phyloP scores from a whole-genome alignment of 2,113 vertebrate species.

The Nesogale talazaci region DNA sequence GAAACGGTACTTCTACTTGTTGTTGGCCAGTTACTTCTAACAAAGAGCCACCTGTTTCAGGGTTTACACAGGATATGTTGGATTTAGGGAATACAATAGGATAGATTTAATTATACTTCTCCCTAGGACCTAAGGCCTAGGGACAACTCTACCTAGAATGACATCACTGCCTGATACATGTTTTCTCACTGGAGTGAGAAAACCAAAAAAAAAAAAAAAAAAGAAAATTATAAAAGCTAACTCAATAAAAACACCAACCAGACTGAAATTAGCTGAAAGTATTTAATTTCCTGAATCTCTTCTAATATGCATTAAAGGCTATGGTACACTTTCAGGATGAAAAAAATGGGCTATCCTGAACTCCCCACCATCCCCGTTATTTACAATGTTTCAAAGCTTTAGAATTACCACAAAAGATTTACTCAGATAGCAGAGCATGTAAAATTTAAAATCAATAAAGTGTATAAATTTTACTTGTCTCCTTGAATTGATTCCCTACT shows the following conservation, averaged over 20 bases:
- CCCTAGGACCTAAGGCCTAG: too few relatives aligned
- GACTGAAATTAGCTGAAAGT: constrained; percentile 84
- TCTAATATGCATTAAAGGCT: constrained; percentile 87
- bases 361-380: constrained; percentile 84
- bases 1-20: constrained; percentile 60
- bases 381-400: constrained; percentile 89
- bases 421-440: constrained; percentile 88
- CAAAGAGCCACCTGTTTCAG: constrained; percentile 65
- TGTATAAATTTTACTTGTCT: constrained; percentile 90
- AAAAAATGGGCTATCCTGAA: constrained; percentile 82
- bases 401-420: constrained; percentile 90
- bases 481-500: constrained; percentile 85
- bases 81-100: constrained; percentile 69
- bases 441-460: constrained; percentile 92
- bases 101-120: constrained; percentile 77
- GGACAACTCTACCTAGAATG: constrained; percentile 79
- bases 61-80: constrained; percentile 66
- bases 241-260: constrained; percentile 72
- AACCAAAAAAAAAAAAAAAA: too few relatives aligned
- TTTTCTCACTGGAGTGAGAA: constrained; percentile 74
- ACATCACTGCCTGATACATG: constrained; percentile 76
- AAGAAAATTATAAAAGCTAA: constrained; percentile 35
- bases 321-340: constrained; percentile 81
- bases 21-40: constrained; percentile 41
- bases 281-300: constrained; percentile 86